These are phyloP conservation scores for Neria commutata DNA, from an alignment of 2,888 invertebrate genomes.

Conservation along the genomic window DNA sequence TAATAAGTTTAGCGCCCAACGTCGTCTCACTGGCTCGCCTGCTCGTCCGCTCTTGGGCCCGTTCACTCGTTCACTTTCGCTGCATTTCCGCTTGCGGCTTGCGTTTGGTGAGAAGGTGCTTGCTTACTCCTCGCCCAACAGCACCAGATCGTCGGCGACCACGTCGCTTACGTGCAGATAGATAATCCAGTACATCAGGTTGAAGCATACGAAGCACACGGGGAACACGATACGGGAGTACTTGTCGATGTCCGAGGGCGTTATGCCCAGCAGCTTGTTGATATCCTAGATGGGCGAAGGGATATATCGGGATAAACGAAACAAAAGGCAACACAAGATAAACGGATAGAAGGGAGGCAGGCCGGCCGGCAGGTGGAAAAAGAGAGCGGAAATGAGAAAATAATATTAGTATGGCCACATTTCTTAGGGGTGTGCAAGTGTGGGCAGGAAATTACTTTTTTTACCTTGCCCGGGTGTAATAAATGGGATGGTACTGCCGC, in stretches of 20 bases:
- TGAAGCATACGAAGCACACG: constrained; percentile 98
- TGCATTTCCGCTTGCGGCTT: constrained; percentile 1
- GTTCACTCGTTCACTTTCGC: constrained; percentile 17
- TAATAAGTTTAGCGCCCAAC: constrained; percentile 51
- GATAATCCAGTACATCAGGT: constrained; percentile 98
- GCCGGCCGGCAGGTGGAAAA: constrained; percentile 8
- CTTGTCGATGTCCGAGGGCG: constrained; percentile 98
- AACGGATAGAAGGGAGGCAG: background rate
- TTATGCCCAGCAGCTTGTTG: constrained; percentile 89
- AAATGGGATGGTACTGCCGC: constrained; percentile 71
- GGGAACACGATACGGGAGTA: constrained; percentile 98
- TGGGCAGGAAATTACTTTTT: constrained; percentile 51
- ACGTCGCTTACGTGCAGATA: constrained; percentile 96
- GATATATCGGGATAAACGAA: background rate
- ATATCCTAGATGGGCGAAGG: constrained; percentile 69
- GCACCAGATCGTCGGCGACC: constrained; percentile 90
- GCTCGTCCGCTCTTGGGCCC: constrained; percentile 16
- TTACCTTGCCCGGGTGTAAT: constrained; percentile 83
- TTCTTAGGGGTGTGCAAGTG: constrained; percentile 15
- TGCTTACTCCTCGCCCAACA: constrained; percentile 71
- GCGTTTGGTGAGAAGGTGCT: too few relatives aligned
- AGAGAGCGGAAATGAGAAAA: constrained; percentile 16
- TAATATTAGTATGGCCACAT: constrained; percentile 29
- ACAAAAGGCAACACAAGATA: background rate
- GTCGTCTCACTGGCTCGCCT: constrained; percentile 51